Percentiles rank a stretch among this genome's conserved stretches.
These are phyloP conservation scores for Sarcoramphus papa DNA, from an alignment of 2,797 vertebrate species.

Conservation along the genomic window DNA sequence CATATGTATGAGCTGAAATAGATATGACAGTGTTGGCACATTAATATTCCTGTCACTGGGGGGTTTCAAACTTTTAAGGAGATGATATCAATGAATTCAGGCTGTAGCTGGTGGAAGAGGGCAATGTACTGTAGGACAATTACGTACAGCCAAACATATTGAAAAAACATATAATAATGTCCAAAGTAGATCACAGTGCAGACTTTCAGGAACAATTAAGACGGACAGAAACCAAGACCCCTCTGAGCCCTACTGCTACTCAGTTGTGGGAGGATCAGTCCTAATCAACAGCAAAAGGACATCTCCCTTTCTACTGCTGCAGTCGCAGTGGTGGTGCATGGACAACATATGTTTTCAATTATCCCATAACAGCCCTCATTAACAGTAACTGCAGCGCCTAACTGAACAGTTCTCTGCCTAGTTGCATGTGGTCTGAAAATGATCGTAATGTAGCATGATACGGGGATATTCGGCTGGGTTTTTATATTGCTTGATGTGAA, in stretches of 20 bases:
- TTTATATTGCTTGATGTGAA: neutral
- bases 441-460: neutral
- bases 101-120: constrained; percentile 92
- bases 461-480: neutral
- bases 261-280: constrained; percentile 5
- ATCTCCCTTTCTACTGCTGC: neutral
- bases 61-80: constrained; percentile 99
- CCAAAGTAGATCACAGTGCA: neutral
- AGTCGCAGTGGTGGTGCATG: neutral
- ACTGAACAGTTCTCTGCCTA: constrained; percentile 7
- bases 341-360: constrained; percentile 68
- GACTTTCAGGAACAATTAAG: constrained; percentile 58
- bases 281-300: constrained; percentile 26
- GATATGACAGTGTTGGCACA: constrained; percentile 99
- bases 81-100: constrained; percentile 94
- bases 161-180: neutral
- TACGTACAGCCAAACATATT: constrained; percentile 81
- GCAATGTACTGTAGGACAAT: constrained; percentile 83
- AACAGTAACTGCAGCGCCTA: constrained; percentile 46
- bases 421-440: constrained; percentile 29
- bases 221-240: constrained; percentile 39
- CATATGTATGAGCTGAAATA: constrained; percentile 98
- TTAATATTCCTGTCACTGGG: constrained; percentile 99
- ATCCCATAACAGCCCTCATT: constrained; percentile 57
- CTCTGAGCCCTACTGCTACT: constrained; percentile 3